These are phyloP conservation scores for Drosophila paramelanica DNA, from an alignment of 2,888 invertebrate species.

Conservation along the genomic window DNA sequence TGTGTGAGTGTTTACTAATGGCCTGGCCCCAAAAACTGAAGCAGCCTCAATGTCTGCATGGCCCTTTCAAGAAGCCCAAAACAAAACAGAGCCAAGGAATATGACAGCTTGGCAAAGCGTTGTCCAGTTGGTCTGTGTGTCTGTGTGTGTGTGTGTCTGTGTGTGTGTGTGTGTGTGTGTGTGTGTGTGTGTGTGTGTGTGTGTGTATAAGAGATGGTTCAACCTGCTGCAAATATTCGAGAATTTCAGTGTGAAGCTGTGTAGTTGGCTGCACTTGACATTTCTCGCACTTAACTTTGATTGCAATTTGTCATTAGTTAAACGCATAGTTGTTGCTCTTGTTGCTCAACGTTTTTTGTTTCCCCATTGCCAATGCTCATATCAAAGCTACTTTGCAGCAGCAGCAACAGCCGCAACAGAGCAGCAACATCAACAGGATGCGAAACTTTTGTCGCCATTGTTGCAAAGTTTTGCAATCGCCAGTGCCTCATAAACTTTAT, in stretches of 20 bases:
- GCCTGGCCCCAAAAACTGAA: conserved; percentile 27
- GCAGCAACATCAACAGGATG: conserved; percentile 37
- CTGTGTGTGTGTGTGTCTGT: not conserved
- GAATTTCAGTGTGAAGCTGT: conserved; percentile 23
- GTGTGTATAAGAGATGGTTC: not conserved
- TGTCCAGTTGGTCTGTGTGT: not conserved
- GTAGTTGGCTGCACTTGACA: conserved; percentile 40
- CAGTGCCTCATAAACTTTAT: conserved; percentile 76
- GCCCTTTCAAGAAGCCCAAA: conserved; percentile 17
- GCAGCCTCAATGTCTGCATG: conserved; percentile 27
- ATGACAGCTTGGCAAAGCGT: conserved; percentile 9
- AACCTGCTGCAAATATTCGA: conserved; percentile 17
- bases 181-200: not conserved
- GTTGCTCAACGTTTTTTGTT: conserved; percentile 6
- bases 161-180: not conserved
- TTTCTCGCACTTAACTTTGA: conserved; percentile 52
- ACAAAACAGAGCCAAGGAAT: conserved; percentile 21
- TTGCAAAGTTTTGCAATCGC: conserved; percentile 78
- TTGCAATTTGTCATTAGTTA: conserved; percentile 60
- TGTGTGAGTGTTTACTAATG: conserved; percentile 35
- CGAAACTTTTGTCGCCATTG: conserved; percentile 78
- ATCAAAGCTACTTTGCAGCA: conserved; percentile 17
- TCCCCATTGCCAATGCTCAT: conserved; percentile 2
- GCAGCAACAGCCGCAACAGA: not conserved
- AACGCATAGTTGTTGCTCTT: conserved; percentile 27